A percentile compares a stretch with the other conserved stretches of the same genome.
These are phyloP conservation scores for Hybognathus amarus DNA, from an alignment of 2,797 vertebrate genomes.

Conservation along the genomic window DNA sequence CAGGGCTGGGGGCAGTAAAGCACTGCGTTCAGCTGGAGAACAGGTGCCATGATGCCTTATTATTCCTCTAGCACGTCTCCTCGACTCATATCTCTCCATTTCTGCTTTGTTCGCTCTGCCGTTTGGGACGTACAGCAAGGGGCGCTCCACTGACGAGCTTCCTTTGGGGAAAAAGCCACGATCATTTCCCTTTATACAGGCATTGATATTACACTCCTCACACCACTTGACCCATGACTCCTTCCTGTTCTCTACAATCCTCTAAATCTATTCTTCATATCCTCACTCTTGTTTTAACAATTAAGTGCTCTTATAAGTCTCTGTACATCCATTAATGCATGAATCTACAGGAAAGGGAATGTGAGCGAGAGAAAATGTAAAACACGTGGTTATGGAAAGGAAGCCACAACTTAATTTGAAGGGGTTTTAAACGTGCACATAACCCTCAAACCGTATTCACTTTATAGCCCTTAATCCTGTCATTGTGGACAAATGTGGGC, in stretches of 20 bases:
- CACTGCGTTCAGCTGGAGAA: conserved; percentile 34
- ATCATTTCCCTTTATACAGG: conserved; percentile 18
- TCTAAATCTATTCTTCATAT: conserved; percentile 20
- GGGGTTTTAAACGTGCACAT: not conserved
- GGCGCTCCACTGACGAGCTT: conserved; percentile 7
- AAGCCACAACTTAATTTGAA: not conserved
- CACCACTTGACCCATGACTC: conserved; percentile 15
- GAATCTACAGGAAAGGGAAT: conserved; percentile 1
- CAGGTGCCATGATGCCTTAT: conserved; percentile 20
- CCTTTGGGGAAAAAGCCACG: conserved; percentile 5
- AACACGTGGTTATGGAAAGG: not conserved
- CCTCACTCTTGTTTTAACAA: conserved; percentile 25
- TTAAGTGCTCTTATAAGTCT: conserved; percentile 19
- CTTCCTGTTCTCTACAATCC: conserved; percentile 25
- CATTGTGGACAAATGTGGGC: no score
- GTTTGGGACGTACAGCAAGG: conserved; percentile 15
- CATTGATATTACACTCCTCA: conserved; percentile 36
- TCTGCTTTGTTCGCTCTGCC: conserved; percentile 12
- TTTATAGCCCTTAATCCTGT: no score
- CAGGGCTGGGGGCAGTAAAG: conserved; percentile 48
- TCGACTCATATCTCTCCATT: conserved; percentile 32
- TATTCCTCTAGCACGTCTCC: conserved; percentile 23
- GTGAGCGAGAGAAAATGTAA: not conserved
- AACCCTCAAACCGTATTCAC: no score
- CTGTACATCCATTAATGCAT: not conserved